phyloP scores from a whole-genome alignment of 1,140 invertebrate genomes.

The Carposina sasakii region DNA sequence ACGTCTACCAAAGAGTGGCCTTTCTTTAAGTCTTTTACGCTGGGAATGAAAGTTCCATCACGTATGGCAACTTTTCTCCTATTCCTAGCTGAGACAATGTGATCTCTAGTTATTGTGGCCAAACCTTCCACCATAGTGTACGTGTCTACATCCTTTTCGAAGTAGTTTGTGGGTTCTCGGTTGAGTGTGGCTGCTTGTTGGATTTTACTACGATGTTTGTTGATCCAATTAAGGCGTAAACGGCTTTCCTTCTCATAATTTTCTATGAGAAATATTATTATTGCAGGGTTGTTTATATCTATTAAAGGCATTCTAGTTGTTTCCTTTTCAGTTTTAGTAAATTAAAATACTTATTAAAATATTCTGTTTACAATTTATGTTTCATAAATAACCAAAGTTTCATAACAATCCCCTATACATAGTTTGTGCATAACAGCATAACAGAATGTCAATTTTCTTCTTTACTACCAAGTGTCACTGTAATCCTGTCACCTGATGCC shows the following conservation, averaged over 20 bases:
- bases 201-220: slow-evolving; percentile 35
- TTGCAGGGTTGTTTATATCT: background rate
- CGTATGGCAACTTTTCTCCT: slow-evolving; percentile 31
- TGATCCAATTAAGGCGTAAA: slow-evolving; percentile 43
- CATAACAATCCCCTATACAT: no score
- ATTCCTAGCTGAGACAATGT: slow-evolving; percentile 31
- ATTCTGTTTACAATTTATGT: no score
- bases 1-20: slow-evolving; percentile 43
- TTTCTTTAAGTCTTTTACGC: slow-evolving; percentile 29
- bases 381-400: no score
- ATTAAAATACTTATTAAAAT: no score
- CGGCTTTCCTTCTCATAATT: background rate
- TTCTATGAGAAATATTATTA: background rate
- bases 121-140: slow-evolving; percentile 41
- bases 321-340: no score
- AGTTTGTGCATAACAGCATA: no score
- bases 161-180: slow-evolving; percentile 42
- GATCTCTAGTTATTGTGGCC: slow-evolving; percentile 37
- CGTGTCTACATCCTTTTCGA: slow-evolving; percentile 38
- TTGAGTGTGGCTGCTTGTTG: slow-evolving; percentile 41
- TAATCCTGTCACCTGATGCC: no score
- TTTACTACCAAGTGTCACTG: no score
- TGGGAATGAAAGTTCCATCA: slow-evolving; percentile 35
- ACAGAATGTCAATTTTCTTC: no score
- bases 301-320: no score